Conservation (phyloP, 2,797 vertebrate genomes). For the Leptoclinus maculatus region DNA sequence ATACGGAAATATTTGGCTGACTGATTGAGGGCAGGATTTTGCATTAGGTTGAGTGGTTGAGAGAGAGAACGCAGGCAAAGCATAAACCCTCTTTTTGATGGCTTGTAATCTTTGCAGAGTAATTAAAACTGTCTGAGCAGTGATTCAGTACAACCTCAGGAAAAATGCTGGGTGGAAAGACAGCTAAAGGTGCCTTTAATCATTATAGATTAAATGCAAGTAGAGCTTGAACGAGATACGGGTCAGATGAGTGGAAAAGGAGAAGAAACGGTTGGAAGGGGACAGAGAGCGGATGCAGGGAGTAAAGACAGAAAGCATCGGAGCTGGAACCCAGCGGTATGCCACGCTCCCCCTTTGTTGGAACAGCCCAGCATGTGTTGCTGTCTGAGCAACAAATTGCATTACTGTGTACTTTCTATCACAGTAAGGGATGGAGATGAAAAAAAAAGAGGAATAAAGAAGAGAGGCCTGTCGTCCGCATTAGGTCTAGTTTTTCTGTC, state of each 20-base stretch:
- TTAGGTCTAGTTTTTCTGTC: conserved; percentile 28
- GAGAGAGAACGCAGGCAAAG: conserved; percentile 6
- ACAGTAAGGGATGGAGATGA: neutral
- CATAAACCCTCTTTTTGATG: conserved; percentile 30
- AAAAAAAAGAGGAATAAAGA: conserved; percentile 22
- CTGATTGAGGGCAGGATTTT: conserved; percentile 35
- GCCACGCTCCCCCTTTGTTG: neutral
- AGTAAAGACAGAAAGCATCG: neutral
- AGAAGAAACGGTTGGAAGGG: conserved; percentile 6
- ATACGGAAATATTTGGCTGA: conserved; percentile 3
- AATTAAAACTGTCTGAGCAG: conserved; percentile 49
- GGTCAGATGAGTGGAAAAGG: conserved; percentile 12
- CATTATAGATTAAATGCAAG: conserved; percentile 41
- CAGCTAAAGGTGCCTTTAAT: conserved; percentile 43
- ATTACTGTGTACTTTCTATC: conserved; percentile 7
- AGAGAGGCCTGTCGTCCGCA: conserved; percentile 23
- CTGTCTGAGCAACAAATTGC: neutral
- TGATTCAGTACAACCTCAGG: conserved; percentile 12
- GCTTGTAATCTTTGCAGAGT: conserved; percentile 39
- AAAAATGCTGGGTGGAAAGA: conserved; percentile 14
- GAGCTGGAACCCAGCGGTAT: conserved; percentile 4
- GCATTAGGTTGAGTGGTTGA: conserved; percentile 1
- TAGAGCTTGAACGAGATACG: conserved; percentile 24
- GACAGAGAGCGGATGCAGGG: neutral
- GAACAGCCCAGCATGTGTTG: neutral